Base-by-base conservation (phyloP, 2,797 vertebrate genomes). In the Amniataba percoides region DNA sequence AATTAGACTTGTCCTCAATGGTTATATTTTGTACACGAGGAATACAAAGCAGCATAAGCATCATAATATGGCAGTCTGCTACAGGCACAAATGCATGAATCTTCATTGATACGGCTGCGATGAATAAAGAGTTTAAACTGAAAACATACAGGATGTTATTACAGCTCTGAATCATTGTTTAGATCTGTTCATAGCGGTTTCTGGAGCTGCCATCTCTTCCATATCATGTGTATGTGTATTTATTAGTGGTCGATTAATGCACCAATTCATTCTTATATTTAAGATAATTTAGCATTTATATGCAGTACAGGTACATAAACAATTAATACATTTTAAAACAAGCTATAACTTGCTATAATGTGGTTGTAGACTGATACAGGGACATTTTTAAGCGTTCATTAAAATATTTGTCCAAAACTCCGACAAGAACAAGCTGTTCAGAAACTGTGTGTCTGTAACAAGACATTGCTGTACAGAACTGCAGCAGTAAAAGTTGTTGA, bases 121-220 rank as follows among this genome's bases (percentile, higher is more conserved):
- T 27, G 12, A 18, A 65, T 3, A 42, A 4, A 31, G 8, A 8
- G 40, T 77, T 65, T 16, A 39, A 62, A 63, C 14, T 15, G 18
- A 62, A 16, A 59, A 14, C 40, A 55, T 42, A 52, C 31, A 51
- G 53, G 5, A 23, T 39, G 7, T 61, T n/a, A 21, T 52, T 10
- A 36, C 1, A 43, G 14, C 21, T 53, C 23, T 49, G 31, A 62
- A 45, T 63, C 19, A n/a, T 23, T 8, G 16, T 46, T 59, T 21
- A 49, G 13, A 14, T 51, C 8, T 40, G 19, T 59, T 73, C 64
- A 71, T 74, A 74, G 5, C 57, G 10, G 69, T 34, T 46, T 8
- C 5, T 21, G 23, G 23, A 80, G 69, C 74, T 78, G 66, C 74
- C 43, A 1, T 55, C 21, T 46, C 46, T 68, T 74, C 62, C 31